Evolutionary conservation across 2,113 vertebrate species (phyloP).

Genomic region (Tyto alba): DNA sequence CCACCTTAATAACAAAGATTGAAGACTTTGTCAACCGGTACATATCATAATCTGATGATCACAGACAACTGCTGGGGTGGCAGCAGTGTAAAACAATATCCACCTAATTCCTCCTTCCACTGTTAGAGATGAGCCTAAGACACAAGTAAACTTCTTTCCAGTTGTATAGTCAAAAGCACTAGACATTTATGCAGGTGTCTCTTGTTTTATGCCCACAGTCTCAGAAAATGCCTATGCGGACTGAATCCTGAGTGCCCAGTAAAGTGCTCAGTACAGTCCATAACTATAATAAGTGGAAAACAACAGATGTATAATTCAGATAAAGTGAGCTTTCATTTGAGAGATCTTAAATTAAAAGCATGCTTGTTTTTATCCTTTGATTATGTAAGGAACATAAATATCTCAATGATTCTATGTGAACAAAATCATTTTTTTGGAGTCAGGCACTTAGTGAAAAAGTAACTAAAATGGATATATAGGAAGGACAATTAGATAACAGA

Average conservation of each 20-base stretch:
- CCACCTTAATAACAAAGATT: background rate
- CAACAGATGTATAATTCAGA: background rate
- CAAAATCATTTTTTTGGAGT: too few relatives aligned
- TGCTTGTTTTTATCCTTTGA: background rate
- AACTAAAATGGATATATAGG: too few relatives aligned
- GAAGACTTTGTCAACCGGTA: background rate
- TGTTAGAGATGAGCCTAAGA: background rate
- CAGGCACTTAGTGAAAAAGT: too few relatives aligned
- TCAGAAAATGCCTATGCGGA: background rate
- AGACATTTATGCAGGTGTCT: background rate
- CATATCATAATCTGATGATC: background rate
- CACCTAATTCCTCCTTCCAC: background rate
- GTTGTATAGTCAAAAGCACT: background rate
- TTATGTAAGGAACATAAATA: background rate
- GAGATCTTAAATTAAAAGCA: background rate
- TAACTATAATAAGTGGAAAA: background rate
- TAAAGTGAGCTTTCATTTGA: background rate
- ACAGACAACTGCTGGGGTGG: background rate
- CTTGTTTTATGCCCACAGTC: background rate
- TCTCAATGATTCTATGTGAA: too few relatives aligned
- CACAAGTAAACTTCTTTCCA: background rate
- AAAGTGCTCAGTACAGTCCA: too few relatives aligned
- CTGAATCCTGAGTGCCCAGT: background rate
- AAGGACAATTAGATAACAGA: too few relatives aligned
- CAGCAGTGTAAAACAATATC: background rate